Conservation (phyloP, 92 coral and sea anemone genomes). For the Palythoa heliodiscus region DNA sequence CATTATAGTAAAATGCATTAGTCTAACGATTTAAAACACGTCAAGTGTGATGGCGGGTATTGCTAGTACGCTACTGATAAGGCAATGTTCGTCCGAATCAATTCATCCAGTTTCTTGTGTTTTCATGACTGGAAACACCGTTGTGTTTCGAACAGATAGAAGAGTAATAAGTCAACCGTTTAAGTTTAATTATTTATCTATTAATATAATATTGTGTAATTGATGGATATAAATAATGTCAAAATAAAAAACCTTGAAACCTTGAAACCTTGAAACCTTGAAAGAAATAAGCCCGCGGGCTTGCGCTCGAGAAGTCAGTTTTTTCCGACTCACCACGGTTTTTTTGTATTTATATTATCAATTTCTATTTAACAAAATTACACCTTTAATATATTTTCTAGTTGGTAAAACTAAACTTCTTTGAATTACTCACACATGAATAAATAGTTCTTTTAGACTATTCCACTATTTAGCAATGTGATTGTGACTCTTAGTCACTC, state of each 20-base stretch:
- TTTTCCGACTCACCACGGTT: background rate
- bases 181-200: too few species aligned
- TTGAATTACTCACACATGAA: background rate
- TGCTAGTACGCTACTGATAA: background rate
- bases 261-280: too few species aligned
- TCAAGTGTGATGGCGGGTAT: background rate
- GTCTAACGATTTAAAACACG: background rate
- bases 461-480: background rate
- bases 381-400: background rate
- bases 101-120: background rate
- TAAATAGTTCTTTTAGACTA: background rate
- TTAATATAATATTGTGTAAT: too few species aligned
- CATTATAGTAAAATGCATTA: background rate
- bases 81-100: background rate
- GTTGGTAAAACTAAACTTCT: background rate
- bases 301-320: background rate
- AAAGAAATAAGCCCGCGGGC: too few species aligned
- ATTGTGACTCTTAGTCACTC: slow-evolving; percentile 1
- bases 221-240: too few species aligned
- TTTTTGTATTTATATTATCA: background rate
- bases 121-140: too few species aligned
- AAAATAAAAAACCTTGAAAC: too few species aligned
- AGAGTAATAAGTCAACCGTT: too few species aligned
- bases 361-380: background rate
- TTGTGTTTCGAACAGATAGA: too few species aligned